A percentile compares a stretch with the other conserved stretches of the same genome.
phyloP scores from a whole-genome alignment of 2,888 invertebrate genomes.

The Ceriagrion tenellum region DNA sequence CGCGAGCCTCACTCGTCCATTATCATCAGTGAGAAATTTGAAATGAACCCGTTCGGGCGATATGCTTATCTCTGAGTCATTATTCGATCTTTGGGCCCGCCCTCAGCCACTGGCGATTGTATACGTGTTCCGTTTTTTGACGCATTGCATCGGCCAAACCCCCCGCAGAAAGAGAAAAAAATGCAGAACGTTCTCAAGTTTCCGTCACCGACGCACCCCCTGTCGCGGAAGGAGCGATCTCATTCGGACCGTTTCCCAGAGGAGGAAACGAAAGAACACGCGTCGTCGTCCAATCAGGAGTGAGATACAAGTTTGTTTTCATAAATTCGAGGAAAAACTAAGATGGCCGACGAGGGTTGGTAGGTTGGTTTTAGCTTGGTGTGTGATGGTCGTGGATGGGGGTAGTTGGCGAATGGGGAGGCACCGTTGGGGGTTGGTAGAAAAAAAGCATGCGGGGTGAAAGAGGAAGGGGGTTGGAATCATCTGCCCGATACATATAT shows the following conservation, averaged over 20 bases:
- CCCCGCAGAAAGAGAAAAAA: not conserved
- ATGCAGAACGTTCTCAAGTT: not conserved
- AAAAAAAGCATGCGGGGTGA: not conserved
- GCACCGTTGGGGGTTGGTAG: not conserved
- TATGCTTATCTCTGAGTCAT: not conserved
- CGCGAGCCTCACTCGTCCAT: not conserved
- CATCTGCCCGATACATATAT: conserved; percentile 52
- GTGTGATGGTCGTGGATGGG: not conserved
- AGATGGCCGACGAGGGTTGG: not conserved
- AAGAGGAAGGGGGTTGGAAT: conserved; percentile 6
- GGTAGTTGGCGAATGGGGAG: not conserved
- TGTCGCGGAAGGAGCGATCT: not conserved
- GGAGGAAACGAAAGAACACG: not conserved
- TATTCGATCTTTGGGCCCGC: not conserved
- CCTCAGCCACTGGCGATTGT: not conserved
- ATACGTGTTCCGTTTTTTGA: not conserved
- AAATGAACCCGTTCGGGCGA: not conserved
- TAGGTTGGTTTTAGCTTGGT: not conserved
- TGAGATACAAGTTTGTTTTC: conserved; percentile 51
- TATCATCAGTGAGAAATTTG: not conserved
- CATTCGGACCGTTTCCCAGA: not conserved
- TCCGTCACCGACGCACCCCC: not conserved
- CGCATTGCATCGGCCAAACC: not conserved
- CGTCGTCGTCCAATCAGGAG: conserved; percentile 46
- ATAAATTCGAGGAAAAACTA: conserved; percentile 50